phyloP scores from a whole-genome alignment of 1,140 invertebrate species.

The Acromyrmex charruanus region DNA sequence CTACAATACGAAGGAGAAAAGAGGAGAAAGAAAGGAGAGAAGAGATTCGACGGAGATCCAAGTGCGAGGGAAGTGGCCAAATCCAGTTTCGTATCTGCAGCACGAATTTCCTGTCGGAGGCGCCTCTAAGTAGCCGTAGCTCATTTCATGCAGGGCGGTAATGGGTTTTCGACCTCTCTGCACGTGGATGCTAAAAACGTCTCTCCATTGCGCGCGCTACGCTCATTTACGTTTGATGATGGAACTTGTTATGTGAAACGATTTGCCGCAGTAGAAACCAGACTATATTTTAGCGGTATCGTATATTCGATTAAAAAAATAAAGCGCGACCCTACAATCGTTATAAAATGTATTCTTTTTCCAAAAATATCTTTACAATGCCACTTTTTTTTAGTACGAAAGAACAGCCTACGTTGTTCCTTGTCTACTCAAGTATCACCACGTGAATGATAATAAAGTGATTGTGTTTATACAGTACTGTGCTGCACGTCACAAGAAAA shows the following conservation, averaged over 20 bases:
- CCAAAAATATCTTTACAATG: too few relatives aligned
- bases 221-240: conserved; percentile 22
- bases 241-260: conserved; percentile 34
- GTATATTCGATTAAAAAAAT: conserved; percentile 19
- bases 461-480: background rate
- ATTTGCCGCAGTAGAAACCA: conserved; percentile 2
- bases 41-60: conserved; percentile 54
- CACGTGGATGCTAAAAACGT: conserved; percentile 69
- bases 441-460: conserved; percentile 4
- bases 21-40: background rate
- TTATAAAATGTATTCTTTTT: background rate
- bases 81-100: conserved; percentile 63
- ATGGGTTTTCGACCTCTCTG: conserved; percentile 67
- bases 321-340: background rate
- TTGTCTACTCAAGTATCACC: background rate
- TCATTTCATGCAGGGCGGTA: conserved; percentile 66
- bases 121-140: conserved; percentile 66
- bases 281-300: conserved; percentile 16
- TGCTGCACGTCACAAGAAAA: background rate
- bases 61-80: conserved; percentile 26
- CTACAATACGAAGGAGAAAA: background rate
- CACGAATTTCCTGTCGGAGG: conserved; percentile 58
- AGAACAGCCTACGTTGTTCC: background rate
- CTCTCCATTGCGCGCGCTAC: conserved; percentile 22
- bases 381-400: background rate